Conservation (phyloP, 2,888 invertebrate genomes). For the Meghimatium bilineatum region DNA sequence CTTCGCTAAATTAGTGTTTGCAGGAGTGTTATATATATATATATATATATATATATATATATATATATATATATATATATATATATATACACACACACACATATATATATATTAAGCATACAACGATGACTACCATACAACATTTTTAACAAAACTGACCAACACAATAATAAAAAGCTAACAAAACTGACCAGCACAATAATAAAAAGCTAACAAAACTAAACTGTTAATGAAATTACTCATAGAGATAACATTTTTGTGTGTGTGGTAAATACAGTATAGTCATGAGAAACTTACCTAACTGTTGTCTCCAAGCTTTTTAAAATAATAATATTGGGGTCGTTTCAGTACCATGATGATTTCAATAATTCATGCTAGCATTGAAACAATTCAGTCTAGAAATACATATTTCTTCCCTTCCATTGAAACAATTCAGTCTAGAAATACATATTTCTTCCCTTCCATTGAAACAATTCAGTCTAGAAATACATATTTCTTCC, state of each 20-base stretch:
- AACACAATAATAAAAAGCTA: not conserved
- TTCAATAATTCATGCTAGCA: not conserved
- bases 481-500: no score
- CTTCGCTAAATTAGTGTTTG: not conserved
- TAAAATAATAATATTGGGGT: conserved; percentile 20
- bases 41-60: not conserved
- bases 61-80: not conserved
- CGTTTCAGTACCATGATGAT: not conserved
- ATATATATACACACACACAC: no score
- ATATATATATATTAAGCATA: not conserved
- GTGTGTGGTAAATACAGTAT: not conserved
- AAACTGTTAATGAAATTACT: conserved; percentile 1
- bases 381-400: no score
- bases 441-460: no score
- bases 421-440: no score
- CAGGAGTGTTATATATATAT: no score
- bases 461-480: no score
- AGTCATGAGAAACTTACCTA: conserved; percentile 36
- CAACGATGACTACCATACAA: not conserved
- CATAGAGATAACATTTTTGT: no score
- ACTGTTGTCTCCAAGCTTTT: conserved; percentile 42
- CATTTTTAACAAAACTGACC: not conserved
- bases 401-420: no score
- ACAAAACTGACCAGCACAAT: not conserved
- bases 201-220: no score